phyloP scores from a whole-genome alignment of 2,113 vertebrate species.

The Corvus moneduloides region DNA sequence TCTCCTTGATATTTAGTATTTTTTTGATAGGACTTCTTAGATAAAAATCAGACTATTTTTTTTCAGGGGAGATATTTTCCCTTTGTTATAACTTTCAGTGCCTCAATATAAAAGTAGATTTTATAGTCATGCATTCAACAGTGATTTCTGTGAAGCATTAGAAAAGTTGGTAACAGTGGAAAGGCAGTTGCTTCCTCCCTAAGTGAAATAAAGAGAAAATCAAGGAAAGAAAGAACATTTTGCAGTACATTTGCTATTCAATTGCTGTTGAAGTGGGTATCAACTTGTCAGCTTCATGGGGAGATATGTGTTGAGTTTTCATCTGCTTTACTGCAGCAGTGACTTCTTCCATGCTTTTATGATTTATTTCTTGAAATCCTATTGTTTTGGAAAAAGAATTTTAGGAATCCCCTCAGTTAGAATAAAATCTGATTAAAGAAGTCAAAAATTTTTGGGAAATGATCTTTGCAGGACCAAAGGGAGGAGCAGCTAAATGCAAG shows the following conservation, averaged over 20 bases:
- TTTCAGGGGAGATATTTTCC: background rate
- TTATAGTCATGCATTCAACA: background rate
- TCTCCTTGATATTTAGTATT: background rate
- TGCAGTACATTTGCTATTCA: background rate
- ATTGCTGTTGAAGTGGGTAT: background rate
- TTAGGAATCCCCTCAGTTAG: background rate
- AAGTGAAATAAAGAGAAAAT: background rate
- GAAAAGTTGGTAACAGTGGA: background rate
- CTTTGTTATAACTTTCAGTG: background rate
- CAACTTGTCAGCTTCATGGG: background rate
- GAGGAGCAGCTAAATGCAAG: background rate
- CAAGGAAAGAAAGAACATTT: background rate
- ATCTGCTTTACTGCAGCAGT: background rate
- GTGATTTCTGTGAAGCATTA: background rate
- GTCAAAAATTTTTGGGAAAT: background rate
- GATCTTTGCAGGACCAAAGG: background rate
- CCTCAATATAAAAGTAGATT: background rate
- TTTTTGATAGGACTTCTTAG: background rate
- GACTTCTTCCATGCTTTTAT: background rate
- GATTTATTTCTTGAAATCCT: background rate
- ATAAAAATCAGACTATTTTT: background rate
- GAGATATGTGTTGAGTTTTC: background rate
- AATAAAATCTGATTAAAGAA: background rate
- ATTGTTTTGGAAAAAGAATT: background rate
- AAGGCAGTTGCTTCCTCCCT: background rate